Evolutionary conservation across 1,140 invertebrate species (phyloP).

Genomic region (Drosophila chauvacae): DNA sequence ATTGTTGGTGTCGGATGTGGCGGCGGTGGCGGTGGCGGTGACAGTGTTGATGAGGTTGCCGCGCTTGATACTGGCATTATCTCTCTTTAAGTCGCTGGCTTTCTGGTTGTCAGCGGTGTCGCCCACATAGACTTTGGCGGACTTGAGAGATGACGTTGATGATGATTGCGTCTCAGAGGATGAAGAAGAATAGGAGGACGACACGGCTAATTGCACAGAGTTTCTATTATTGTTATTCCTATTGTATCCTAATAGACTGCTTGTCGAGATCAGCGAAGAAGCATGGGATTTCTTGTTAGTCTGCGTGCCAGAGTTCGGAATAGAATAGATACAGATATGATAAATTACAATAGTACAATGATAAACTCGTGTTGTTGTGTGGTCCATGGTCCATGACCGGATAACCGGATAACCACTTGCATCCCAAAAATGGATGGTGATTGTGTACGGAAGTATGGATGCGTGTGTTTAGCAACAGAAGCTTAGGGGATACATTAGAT

Average conservation of each 20-base stretch:
- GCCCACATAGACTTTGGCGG: slow-evolving; percentile 78
- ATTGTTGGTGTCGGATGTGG: slow-evolving; percentile 68
- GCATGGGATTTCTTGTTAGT: slow-evolving; percentile 84
- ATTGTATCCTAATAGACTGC: slow-evolving; percentile 84
- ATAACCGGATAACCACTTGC: neutral
- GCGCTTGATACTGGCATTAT: slow-evolving; percentile 46
- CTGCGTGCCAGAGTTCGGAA: slow-evolving; percentile 68
- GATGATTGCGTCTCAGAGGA: slow-evolving; percentile 68
- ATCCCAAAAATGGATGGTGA: slow-evolving; percentile 16
- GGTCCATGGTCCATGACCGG: slow-evolving; percentile 1
- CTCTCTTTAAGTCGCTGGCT: slow-evolving; percentile 39
- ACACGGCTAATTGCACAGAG: slow-evolving; percentile 72
- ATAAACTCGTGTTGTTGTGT: slow-evolving; percentile 15
- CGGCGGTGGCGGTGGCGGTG: slow-evolving; percentile 66
- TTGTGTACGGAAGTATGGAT: slow-evolving; percentile 8
- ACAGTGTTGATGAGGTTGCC: slow-evolving; percentile 72
- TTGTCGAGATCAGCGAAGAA: slow-evolving; percentile 84
- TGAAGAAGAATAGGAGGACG: slow-evolving; percentile 60
- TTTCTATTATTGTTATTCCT: slow-evolving; percentile 77
- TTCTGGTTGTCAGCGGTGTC: slow-evolving; percentile 67
- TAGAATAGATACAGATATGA: slow-evolving; percentile 63
- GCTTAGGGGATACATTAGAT: slow-evolving; percentile 47
- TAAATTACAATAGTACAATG: slow-evolving; percentile 56
- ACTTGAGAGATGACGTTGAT: slow-evolving; percentile 69
- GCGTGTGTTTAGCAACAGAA: slow-evolving; percentile 56